Evolutionary conservation across 2,888 invertebrate genomes (phyloP).

Genomic region (Noctua comes): DNA sequence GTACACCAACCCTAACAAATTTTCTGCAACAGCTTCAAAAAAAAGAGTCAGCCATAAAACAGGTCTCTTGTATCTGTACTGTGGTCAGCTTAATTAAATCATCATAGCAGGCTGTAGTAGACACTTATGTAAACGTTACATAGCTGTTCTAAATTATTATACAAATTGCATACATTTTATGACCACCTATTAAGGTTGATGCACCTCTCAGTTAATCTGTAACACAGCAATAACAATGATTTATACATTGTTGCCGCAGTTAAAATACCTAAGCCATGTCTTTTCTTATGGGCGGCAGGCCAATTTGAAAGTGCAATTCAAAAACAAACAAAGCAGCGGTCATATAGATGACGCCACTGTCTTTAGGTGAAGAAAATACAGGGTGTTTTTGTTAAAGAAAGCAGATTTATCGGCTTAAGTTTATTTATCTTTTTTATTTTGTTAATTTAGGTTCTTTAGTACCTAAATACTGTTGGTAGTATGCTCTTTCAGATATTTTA

Average conservation of each 20-base stretch:
- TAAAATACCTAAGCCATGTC: constrained; percentile 33
- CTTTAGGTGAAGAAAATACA: constrained; percentile 33
- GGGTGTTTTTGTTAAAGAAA: constrained; percentile 19
- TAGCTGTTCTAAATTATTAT: constrained; percentile 8
- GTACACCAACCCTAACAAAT: neutral
- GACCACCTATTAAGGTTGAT: constrained; percentile 9
- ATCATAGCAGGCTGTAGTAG: neutral
- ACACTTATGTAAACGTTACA: neutral
- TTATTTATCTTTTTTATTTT: no score
- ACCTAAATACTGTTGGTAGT: neutral
- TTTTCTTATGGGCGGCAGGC: constrained; percentile 66
- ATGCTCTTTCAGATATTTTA: neutral
- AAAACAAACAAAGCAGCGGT: constrained; percentile 56
- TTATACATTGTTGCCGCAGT: constrained; percentile 46
- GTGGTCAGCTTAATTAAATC: neutral
- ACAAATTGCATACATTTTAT: constrained; percentile 35
- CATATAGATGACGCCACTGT: constrained; percentile 49
- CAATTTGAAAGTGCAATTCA: constrained; percentile 69
- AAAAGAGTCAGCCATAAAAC: neutral
- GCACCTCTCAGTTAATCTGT: constrained; percentile 20
- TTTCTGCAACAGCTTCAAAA: neutral
- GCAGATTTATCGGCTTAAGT: neutral
- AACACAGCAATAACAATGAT: constrained; percentile 47
- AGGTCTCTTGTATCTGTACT: neutral
- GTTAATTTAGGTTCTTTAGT: neutral